phyloP scores from a whole-genome alignment of 1,140 invertebrate species.

The Halyomorpha halys region DNA sequence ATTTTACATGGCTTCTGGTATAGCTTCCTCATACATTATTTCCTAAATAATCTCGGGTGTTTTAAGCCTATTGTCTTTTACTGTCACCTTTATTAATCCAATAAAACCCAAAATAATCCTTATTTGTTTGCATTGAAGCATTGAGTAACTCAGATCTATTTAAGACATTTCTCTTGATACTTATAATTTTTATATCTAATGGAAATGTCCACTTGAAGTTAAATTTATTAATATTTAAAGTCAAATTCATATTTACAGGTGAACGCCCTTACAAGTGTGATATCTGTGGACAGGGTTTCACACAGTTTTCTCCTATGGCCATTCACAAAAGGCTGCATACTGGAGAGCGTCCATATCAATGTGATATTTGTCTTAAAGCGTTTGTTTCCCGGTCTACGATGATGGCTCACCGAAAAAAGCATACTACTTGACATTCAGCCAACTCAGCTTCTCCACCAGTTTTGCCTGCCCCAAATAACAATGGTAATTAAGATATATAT shows the following conservation, averaged over 20 bases:
- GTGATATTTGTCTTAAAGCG: slow-evolving; percentile 54
- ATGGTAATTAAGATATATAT: neutral
- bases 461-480: neutral
- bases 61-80: no score
- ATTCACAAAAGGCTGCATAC: slow-evolving; percentile 58
- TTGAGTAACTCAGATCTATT: no score
- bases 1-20: no score
- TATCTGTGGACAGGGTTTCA: slow-evolving; percentile 51
- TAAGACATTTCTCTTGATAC: no score
- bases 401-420: slow-evolving; percentile 49
- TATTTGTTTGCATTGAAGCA: no score
- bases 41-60: no score
- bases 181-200: no score
- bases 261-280: slow-evolving; percentile 45
- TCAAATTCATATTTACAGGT: slow-evolving; percentile 17
- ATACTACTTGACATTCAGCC: slow-evolving; percentile 31
- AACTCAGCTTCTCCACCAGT: slow-evolving; percentile 11
- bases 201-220: no score
- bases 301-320: slow-evolving; percentile 51
- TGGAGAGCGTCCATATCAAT: slow-evolving; percentile 68
- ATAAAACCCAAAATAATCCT: no score
- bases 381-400: slow-evolving; percentile 50
- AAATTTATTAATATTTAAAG: no score
- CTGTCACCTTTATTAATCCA: no score
- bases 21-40: no score